Conservation (phyloP, 37 sponge, comb jelly and placozoan genomes). For the Diacarnus erythraeanus region DNA sequence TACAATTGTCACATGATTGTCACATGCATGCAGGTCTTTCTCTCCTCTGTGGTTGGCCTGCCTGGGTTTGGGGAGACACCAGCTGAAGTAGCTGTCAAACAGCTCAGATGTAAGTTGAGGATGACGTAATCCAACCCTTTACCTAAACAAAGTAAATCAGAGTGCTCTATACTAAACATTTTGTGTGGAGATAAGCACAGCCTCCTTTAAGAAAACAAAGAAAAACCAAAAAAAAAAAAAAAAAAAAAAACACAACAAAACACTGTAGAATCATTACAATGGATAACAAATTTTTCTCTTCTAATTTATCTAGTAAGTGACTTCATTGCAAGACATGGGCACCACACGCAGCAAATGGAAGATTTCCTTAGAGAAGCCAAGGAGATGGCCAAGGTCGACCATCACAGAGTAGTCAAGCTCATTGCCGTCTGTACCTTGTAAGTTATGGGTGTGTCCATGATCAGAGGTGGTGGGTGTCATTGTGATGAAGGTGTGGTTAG, state of each 20-base stretch:
- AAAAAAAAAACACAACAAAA: too few relatives aligned
- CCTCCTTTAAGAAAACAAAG: too few relatives aligned
- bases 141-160: too few relatives aligned
- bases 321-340: slow-evolving; percentile 66
- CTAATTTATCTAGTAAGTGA: slow-evolving; percentile 32
- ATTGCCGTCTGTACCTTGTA: slow-evolving; percentile 82
- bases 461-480: too few relatives aligned
- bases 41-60: slow-evolving; percentile 40
- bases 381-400: slow-evolving; percentile 80
- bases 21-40: slow-evolving; percentile 47
- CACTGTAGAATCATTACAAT: too few relatives aligned
- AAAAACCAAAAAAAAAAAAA: too few relatives aligned
- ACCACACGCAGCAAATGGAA: slow-evolving; percentile 78
- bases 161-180: too few relatives aligned
- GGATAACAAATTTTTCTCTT: background rate
- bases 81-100: slow-evolving; percentile 70
- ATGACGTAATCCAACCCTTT: too few relatives aligned
- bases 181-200: too few relatives aligned
- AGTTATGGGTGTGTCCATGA: too few relatives aligned
- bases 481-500: too few relatives aligned
- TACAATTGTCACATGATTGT: background rate
- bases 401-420: slow-evolving; percentile 70
- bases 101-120: slow-evolving; percentile 73
- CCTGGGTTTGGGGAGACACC: slow-evolving; percentile 41
- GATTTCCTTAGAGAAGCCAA: slow-evolving; percentile 88